phyloP scores from a whole-genome alignment of 2,797 vertebrate genomes.

The Neoniphon sammara region DNA sequence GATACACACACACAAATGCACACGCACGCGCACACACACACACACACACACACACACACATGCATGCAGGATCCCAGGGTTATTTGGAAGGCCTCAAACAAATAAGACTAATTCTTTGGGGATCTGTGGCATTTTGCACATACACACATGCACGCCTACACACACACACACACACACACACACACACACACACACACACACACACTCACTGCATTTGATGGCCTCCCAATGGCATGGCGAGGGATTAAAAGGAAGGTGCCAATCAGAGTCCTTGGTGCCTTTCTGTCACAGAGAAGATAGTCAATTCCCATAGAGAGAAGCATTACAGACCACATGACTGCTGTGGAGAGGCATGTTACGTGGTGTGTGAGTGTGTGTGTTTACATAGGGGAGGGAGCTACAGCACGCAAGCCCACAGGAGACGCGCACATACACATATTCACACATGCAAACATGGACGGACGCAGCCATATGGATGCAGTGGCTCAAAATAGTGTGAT shows the following conservation, averaged over 20 bases:
- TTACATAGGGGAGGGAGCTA: not conserved
- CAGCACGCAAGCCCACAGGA: not conserved
- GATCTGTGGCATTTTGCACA: slow-evolving; percentile 69
- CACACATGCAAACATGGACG: not conserved
- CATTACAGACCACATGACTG: slow-evolving; percentile 53
- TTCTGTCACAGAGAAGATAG: slow-evolving; percentile 70
- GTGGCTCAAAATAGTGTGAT: slow-evolving; percentile 51
- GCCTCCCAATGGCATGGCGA: slow-evolving; percentile 46
- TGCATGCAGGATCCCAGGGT: slow-evolving; percentile 48
- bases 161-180: slow-evolving; percentile 27
- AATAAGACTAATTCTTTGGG: slow-evolving; percentile 66
- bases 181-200: slow-evolving; percentile 9
- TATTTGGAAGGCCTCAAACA: slow-evolving; percentile 62
- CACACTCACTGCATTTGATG: slow-evolving; percentile 45
- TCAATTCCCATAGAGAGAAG: slow-evolving; percentile 56
- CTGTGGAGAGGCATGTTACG: slow-evolving; percentile 24
- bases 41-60: slow-evolving; percentile 51
- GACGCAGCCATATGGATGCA: slow-evolving; percentile 3
- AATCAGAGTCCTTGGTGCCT: slow-evolving; percentile 64
- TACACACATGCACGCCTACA: slow-evolving; percentile 32
- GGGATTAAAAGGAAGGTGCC: slow-evolving; percentile 60
- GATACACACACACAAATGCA: slow-evolving; percentile 1
- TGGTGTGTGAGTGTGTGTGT: not conserved
- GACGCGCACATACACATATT: not conserved
- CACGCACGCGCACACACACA: slow-evolving; percentile 15